A percentile compares a stretch with the other conserved stretches of the same genome.
phyloP scores from a whole-genome alignment of 2,113 vertebrate species.

The Macrotus californicus region DNA sequence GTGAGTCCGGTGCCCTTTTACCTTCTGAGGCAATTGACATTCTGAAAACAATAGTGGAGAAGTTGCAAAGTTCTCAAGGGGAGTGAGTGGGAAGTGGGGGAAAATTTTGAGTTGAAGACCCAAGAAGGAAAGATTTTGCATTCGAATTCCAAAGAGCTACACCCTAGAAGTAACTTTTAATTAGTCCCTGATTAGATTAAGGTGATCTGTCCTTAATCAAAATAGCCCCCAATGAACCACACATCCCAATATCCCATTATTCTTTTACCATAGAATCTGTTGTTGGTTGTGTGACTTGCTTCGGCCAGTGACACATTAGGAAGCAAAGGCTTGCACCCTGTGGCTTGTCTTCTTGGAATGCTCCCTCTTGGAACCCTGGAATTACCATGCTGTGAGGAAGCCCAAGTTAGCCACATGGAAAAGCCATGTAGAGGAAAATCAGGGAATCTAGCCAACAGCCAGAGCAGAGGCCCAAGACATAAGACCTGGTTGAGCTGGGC shows the following conservation, averaged over 20 bases:
- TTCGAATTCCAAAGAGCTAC: constrained; percentile 8
- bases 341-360: constrained; percentile 1
- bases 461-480: background rate
- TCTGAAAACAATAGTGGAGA: background rate
- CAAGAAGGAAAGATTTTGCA: background rate
- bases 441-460: background rate
- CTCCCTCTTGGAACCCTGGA: background rate
- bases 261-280: background rate
- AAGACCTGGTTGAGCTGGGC: background rate
- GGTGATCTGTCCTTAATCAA: background rate
- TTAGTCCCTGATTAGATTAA: background rate
- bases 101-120: background rate
- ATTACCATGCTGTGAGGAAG: background rate
- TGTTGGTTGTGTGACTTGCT: background rate
- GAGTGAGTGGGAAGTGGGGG: background rate
- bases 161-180: constrained; percentile 15
- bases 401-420: background rate
- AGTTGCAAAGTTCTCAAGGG: background rate
- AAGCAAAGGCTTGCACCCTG: background rate
- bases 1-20: background rate
- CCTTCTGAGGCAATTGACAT: background rate
- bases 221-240: background rate
- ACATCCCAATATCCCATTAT: background rate
- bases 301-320: background rate
- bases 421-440: background rate